Evolutionary conservation across 2,888 invertebrate species (phyloP), one percentile per base, ranked within the genome.

Genomic region (Ashinkailepas kermadecensis): DNA sequence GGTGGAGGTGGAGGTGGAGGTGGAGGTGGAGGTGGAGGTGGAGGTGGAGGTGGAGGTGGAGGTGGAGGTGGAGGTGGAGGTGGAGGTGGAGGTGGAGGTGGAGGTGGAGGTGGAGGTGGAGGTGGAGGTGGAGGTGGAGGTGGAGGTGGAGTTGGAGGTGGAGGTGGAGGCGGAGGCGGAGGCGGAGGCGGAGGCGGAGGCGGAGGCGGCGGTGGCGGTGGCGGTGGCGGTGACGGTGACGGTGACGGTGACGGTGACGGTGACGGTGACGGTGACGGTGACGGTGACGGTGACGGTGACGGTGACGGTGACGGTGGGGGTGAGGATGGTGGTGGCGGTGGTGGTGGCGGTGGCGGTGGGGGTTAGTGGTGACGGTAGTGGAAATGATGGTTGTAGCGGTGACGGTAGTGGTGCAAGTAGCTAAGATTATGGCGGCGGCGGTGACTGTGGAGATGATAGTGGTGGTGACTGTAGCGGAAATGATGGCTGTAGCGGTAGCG

Each of bases 351-450:
- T 57, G 57, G 21, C 21, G 57, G 13, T 39, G 39, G 13, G 9
- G 70, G 15, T 70, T 81, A 64, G 23, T 81, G 18, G 15, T 81
- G 23, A 81, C 58, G 23, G 58, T 81, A 13, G 13, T 74, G 6
- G 58, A 64, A 15, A 81, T 81, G n/a, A 81, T 81, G 18, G 59
- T 81, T 15, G 59, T 64, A n/a, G 23, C 59, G 39, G 59, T 81
- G 39, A 81, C 59, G 39, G 74, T 81, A n/a, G 59, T 81, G 25
- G 23, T 81, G 39, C 78, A 64, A 13, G 59, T 81, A n/a, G 74
- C 15, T 8, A 81, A 64, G 39, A 74, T 64, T 13, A 81, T 81
- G 39, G 59, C 23, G n/a, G 59, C 59, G 18, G 74, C 59, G 39
- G 59, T 81, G 25, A 74, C 59, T 12, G 59, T 81, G 11, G 64